phyloP scores from a whole-genome alignment of 1,140 invertebrate genomes.

The Caenorhabditis brenneri region DNA sequence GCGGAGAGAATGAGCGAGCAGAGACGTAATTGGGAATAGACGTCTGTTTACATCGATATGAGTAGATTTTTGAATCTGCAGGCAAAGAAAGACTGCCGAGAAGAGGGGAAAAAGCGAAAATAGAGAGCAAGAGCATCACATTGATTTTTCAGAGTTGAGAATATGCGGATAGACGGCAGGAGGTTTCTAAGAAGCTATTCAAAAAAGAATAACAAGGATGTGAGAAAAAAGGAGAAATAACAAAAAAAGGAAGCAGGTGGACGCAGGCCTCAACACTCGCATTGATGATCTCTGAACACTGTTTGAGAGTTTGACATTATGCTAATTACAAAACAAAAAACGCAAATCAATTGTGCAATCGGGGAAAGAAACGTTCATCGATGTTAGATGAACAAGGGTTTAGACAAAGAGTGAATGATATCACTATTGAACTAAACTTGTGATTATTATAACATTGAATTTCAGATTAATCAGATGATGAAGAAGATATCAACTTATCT shows the following conservation, averaged over 20 bases:
- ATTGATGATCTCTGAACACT: no score
- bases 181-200: background rate
- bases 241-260: no score
- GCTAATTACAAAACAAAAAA: no score
- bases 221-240: background rate
- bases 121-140: background rate
- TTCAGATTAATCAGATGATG: no score
- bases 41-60: slow-evolving; percentile 35
- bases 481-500: no score
- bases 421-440: no score
- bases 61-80: slow-evolving; percentile 23
- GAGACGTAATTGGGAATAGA: background rate
- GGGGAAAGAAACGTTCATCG: no score
- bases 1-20: background rate
- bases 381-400: no score
- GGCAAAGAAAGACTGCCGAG: background rate
- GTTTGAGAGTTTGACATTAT: background rate
- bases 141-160: background rate
- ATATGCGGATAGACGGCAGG: background rate
- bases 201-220: background rate
- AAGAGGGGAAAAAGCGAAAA: background rate
- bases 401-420: no score
- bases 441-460: no score
- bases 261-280: no score
- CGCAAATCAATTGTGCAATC: no score